Percentiles rank a stretch among this genome's conserved stretches.
Conservation (phyloP, 2,888 invertebrate species). For the Odontomyia ornata region DNA sequence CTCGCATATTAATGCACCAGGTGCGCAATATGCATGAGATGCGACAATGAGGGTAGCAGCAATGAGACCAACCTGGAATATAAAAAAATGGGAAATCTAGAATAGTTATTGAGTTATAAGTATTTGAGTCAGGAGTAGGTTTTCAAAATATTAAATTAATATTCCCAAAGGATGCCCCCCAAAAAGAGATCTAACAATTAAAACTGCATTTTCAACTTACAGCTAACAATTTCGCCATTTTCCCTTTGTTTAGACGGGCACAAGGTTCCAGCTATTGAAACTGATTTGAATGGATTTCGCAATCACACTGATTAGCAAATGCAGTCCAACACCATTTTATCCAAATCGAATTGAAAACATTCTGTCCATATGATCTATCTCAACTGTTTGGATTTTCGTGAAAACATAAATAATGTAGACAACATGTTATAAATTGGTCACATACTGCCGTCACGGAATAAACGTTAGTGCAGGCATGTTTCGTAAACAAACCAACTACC, state of each 20-base stretch:
- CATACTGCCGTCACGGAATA: not conserved
- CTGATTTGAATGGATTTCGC: not conserved
- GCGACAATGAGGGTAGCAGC: not conserved
- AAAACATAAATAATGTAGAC: not conserved
- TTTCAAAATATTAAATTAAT: too few relatives aligned
- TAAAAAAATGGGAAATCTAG: not conserved
- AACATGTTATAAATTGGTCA: not conserved
- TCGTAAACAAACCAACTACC: not conserved
- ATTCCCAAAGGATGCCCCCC: not conserved
- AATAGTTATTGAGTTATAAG: not conserved
- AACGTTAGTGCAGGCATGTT: not conserved
- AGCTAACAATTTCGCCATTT: not conserved
- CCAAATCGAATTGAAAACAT: conserved; percentile 21
- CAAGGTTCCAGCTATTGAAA: not conserved
- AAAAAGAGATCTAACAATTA: not conserved
- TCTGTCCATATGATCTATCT: not conserved
- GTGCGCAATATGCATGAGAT: not conserved
- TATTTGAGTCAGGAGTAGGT: not conserved
- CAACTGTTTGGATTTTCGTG: not conserved
- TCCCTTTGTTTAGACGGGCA: not conserved
- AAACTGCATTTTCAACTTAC: conserved; percentile 3
- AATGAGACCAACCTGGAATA: not conserved
- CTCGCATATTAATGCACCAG: not conserved
- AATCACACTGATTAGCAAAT: not conserved
- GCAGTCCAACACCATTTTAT: not conserved